Base-by-base conservation (phyloP, 1,140 invertebrate genomes). In the Yoshiicerus persimilis region DNA sequence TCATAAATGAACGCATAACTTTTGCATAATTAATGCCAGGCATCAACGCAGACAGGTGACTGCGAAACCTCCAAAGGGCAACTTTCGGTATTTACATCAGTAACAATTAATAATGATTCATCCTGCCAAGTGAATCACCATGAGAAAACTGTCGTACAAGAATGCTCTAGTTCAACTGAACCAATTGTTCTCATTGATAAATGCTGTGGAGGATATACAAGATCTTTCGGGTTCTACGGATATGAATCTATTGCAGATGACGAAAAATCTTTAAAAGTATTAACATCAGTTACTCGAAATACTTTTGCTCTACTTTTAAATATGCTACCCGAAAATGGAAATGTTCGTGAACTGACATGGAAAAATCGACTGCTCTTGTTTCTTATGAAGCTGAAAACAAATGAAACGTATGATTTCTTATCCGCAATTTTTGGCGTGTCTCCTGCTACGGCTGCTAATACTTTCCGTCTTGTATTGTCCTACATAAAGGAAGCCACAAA, bases 331-430 rank as follows among this genome's bases (percentile, higher is more conserved):
- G 2, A 11, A 80, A 66, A 9, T 6, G 25, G 5, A 0, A 38
- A 75, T 1, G 10, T 9, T 16, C n/a, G 32, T n/a, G 32, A 75
- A 83, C 4, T 87, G 1, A 36, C 41, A 5, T 32, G 6, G 38
- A 80, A 87, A 41, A 84, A 84, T 11, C 47, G 36, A 23, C 47
- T 84, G 1, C 23, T 87, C 0, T 4, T 88, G 3, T 39, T 30
- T 32, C 23, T 88, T n/a, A 88, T 88, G 41, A 88, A 84, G 34
- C 1, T 88, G 4, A 84, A 84, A 84, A 36, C 27, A 2, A 36
- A 47, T 47, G 16, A 66, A 2, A 84, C 80, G 0, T 64, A 34
- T 66, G 11, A 1, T 2, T 38, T 30, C 10, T 4, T 88, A 2
- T 80, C 25, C 20, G 32, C 56, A 4, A 36, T 64, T 9, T 88